A percentile compares a stretch with the other conserved stretches of the same genome.
These are phyloP conservation scores for Rynchops niger DNA, from an alignment of 2,113 vertebrate species.

Conservation along the genomic window DNA sequence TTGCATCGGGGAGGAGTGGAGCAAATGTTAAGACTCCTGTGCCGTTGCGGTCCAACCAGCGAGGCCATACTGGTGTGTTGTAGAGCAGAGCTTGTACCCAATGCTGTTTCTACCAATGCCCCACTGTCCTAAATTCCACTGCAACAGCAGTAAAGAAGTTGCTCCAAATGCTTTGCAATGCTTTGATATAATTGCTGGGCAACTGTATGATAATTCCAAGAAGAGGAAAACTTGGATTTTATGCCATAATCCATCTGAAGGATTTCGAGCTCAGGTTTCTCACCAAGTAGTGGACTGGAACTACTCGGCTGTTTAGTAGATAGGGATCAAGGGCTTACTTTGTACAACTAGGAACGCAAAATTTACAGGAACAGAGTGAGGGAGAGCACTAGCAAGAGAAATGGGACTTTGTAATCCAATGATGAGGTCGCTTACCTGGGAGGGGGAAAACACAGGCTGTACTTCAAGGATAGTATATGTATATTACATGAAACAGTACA, in stretches of 20 bases:
- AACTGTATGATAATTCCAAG: not conserved
- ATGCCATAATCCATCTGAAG: not conserved
- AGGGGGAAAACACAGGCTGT: not conserved
- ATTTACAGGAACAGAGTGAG: not conserved
- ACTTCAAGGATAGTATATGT: not conserved
- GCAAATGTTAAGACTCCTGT: not conserved
- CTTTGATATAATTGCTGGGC: not conserved
- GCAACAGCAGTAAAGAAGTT: not conserved
- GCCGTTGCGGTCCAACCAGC: not conserved
- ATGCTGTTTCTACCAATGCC: not conserved
- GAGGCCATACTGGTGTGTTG: no score
- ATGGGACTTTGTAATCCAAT: not conserved
- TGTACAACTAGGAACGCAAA: not conserved
- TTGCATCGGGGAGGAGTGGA: not conserved
- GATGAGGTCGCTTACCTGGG: not conserved
- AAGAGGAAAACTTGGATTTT: not conserved
- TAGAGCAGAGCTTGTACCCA: not conserved
- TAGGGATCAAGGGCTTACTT: not conserved
- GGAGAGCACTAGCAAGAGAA: not conserved
- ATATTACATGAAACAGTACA: not conserved
- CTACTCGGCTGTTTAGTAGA: not conserved
- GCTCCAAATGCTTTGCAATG: not conserved
- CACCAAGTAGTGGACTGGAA: not conserved
- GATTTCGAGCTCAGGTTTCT: not conserved
- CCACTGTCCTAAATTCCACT: not conserved